phyloP scores from a whole-genome alignment of 2,113 vertebrate genomes.

The Glaucidium brasilianum region DNA sequence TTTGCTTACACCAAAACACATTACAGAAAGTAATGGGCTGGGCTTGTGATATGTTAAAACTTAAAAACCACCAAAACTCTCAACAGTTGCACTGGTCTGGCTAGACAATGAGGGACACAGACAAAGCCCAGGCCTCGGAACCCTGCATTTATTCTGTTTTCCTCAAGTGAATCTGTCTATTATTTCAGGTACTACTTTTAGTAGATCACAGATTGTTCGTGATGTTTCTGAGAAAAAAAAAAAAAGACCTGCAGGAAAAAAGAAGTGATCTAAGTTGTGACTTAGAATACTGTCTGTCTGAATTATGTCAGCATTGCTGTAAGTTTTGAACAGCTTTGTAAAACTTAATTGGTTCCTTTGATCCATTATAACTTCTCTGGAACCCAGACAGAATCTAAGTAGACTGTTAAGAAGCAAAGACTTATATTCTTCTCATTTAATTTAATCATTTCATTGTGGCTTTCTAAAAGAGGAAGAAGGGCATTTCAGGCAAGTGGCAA shows the following conservation, averaged over 20 bases:
- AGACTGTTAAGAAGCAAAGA: neutral
- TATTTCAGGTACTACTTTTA: slow-evolving; percentile 10
- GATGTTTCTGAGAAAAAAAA: neutral
- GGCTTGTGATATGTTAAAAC: neutral
- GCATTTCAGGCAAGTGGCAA: neutral
- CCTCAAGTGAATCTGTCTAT: neutral
- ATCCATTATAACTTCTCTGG: neutral
- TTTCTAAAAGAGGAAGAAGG: neutral
- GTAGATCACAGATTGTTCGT: neutral
- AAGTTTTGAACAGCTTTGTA: neutral
- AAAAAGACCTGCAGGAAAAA: neutral
- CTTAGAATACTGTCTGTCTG: neutral
- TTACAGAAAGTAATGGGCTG: neutral
- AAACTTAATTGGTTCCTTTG: slow-evolving; percentile 18
- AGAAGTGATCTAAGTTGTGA: neutral
- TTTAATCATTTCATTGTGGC: neutral
- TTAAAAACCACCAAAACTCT: neutral
- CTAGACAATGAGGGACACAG: neutral
- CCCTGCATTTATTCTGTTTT: neutral
- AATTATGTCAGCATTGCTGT: neutral
- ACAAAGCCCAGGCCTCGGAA: neutral
- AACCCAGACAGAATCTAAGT: neutral
- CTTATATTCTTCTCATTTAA: neutral
- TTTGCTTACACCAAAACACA: neutral
- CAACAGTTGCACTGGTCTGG: neutral